Evolutionary conservation across 1,140 invertebrate species (phyloP), one percentile per base, ranked within the genome.

Genomic region (Muscidifurax raptorellus): DNA sequence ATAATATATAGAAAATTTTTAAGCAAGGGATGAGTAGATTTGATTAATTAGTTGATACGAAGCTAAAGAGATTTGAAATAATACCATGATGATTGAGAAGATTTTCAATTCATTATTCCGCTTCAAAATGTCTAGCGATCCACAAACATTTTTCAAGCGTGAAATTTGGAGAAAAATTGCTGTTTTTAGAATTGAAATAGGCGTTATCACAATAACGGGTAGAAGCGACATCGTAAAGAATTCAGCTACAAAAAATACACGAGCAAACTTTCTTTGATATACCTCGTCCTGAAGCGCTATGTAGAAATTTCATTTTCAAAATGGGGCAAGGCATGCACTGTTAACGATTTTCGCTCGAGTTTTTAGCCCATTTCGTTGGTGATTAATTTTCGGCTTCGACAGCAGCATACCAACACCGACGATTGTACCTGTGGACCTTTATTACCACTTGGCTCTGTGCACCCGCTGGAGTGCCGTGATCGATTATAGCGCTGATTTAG

Each of bases 401-500:
- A 1, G 71, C 71, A 36, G 36, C 36, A 36, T 6, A 32, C 32
- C 32, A 32, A 4, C 64, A 44, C 0, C 64, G 67, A 28, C 7
- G 36, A 36, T 36, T 36, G 15, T 22, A 15, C n/a, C 7, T n/a
- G 25, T 30, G 66, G 28, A 69, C 66, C 28, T 30, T 27, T 74
- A 74, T 74, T 74, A 40, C 71, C 27, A 27, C 36, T 12, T 27
- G 25, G 25, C 25, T 69, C 12, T 30, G 22, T 25, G 28, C 67
- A 69, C 15, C 67, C 25, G 71, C 27, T 6, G 22, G 18, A 1
- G 71, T 13, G 36, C 36, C 36, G 71, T 74, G 32, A 74, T 74
- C 71, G 71, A 74, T 74, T 74, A 40, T n/a, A 36, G 32, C 13
- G 71, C 71, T 74, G 71, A 74, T 74, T 74, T 74, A 74, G 71